A percentile compares a stretch with the other conserved stretches of the same genome.
phyloP scores from a whole-genome alignment of 2,888 invertebrate genomes.

The Chalcis sispes region DNA sequence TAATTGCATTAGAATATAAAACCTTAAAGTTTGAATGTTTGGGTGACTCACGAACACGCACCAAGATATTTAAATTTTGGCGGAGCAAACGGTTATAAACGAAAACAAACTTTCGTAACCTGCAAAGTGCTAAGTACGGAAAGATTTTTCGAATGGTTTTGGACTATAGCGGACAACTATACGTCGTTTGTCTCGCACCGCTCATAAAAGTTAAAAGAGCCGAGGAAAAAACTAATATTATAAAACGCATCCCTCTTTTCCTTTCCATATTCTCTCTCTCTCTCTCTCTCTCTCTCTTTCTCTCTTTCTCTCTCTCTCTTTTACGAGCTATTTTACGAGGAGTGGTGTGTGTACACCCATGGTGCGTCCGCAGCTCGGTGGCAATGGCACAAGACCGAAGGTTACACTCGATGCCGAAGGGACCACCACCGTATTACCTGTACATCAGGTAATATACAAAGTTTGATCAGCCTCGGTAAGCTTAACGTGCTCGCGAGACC shows the following conservation, averaged over 20 bases:
- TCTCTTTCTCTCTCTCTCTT: too few relatives aligned
- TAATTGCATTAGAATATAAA: neutral
- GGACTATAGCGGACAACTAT: neutral
- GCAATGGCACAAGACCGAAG: neutral
- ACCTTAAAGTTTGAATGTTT: neutral
- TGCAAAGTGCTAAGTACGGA: neutral
- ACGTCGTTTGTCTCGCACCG: too few relatives aligned
- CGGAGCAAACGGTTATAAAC: neutral
- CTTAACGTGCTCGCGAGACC: conserved; percentile 5
- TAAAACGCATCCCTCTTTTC: conserved; percentile 7
- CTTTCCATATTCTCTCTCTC: too few relatives aligned
- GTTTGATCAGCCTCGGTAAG: conserved; percentile 13
- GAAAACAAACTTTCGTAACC: neutral
- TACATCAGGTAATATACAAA: conserved; percentile 5
- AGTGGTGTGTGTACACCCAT: conserved; percentile 3
- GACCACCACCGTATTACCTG: conserved; percentile 13
- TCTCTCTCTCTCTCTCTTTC: too few relatives aligned
- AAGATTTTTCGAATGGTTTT: conserved; percentile 2
- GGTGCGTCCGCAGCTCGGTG: neutral
- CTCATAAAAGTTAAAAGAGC: conserved; percentile 9
- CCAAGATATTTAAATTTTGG: neutral
- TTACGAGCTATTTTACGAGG: too few relatives aligned
- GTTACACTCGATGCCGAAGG: neutral
- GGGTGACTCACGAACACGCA: neutral
- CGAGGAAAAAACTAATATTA: conserved; percentile 29